A percentile compares a stretch with the other conserved stretches of the same genome.
phyloP scores from a whole-genome alignment of 2,113 vertebrate genomes.

The Onychorhynchus coronatus region DNA sequence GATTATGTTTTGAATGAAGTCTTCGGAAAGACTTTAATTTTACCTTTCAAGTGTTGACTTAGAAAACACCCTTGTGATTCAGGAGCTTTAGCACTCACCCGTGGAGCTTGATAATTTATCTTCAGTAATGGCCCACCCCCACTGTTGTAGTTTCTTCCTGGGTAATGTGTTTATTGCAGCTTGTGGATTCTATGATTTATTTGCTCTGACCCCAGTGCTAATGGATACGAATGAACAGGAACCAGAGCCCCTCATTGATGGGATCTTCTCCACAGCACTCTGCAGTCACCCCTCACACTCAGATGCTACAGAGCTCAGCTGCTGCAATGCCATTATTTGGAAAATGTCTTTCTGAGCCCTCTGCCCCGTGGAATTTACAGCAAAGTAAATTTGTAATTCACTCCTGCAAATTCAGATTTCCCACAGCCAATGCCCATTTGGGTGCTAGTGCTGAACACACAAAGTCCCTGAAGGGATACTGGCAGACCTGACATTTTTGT shows the following conservation, averaged over 20 bases:
- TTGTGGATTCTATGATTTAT: not conserved
- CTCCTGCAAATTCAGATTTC: not conserved
- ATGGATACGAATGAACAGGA: not conserved
- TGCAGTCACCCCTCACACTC: not conserved
- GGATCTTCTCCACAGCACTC: not conserved
- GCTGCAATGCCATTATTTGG: not conserved
- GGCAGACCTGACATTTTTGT: fast-evolving
- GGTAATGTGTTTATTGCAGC: not conserved
- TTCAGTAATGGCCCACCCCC: not conserved
- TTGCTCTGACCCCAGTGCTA: not conserved
- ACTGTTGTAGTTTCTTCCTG: not conserved
- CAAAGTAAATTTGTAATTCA: not conserved
- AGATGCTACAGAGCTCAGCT: fast-evolving
- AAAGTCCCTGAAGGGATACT: not conserved
- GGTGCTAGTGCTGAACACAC: not conserved
- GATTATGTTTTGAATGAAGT: not conserved
- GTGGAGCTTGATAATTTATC: not conserved
- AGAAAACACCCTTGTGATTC: not conserved
- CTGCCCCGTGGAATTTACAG: not conserved
- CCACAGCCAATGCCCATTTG: not conserved
- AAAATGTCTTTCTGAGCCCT: not conserved
- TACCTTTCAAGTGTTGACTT: not conserved
- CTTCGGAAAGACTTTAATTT: not conserved
- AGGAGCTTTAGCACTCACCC: not conserved
- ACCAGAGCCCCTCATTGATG: not conserved